Evolutionary conservation across 2,797 vertebrate species (phyloP).

Genomic region (Meriones psammophilus): DNA sequence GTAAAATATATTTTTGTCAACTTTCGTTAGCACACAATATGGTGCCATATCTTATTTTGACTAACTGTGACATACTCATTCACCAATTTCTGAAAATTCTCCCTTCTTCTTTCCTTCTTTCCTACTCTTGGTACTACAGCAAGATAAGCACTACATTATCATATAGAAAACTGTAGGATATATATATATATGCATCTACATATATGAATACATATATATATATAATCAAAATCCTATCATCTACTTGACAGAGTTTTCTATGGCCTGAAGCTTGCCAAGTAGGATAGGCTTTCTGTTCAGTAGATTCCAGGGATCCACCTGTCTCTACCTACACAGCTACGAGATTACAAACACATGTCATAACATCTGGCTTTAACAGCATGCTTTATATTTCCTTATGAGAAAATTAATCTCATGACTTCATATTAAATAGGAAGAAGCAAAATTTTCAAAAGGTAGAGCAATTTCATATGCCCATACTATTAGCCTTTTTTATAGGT

Average conservation of each 20-base stretch:
- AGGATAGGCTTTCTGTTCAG: neutral
- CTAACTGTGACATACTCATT: neutral
- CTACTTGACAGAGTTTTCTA: neutral
- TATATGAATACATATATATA: neutral
- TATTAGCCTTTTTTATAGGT: neutral
- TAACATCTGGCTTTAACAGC: neutral
- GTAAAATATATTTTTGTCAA: neutral
- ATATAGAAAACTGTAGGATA: neutral
- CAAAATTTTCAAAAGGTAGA: neutral
- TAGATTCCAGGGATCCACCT: neutral
- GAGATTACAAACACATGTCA: neutral
- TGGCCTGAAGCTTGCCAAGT: neutral
- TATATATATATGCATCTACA: neutral
- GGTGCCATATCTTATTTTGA: neutral
- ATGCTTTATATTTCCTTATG: neutral
- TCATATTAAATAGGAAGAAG: slow-evolving; percentile 21
- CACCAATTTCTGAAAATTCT: neutral
- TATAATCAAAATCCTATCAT: slow-evolving; percentile 5
- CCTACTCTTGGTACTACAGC: neutral
- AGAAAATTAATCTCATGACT: neutral
- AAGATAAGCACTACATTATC: neutral
- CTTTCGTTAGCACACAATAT: neutral
- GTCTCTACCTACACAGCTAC: neutral
- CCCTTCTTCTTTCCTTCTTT: neutral
- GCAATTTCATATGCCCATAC: neutral